A percentile compares a stretch with the other conserved stretches of the same genome.
phyloP scores from a whole-genome alignment of 2,888 invertebrate species.

The Hypolimnas misippus region DNA sequence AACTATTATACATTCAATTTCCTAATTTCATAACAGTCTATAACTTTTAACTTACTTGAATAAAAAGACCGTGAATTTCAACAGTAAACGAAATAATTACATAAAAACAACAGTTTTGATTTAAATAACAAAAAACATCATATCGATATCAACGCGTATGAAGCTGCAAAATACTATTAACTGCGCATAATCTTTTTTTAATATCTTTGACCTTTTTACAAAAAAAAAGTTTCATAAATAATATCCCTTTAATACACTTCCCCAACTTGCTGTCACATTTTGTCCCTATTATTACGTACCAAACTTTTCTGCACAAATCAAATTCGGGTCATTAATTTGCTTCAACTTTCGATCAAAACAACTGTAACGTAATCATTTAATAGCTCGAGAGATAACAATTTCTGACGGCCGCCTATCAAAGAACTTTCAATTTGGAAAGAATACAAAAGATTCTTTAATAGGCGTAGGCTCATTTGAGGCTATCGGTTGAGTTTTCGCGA shows the following conservation, averaged over 20 bases:
- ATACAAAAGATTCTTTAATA: slow-evolving; percentile 12
- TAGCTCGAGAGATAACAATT: slow-evolving; percentile 26
- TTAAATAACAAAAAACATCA: slow-evolving; percentile 1
- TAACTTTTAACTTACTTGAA: too few species aligned
- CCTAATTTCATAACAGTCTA: too few species aligned
- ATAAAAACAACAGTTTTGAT: too few species aligned
- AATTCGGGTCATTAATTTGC: slow-evolving; percentile 27
- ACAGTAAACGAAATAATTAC: too few species aligned
- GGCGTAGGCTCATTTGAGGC: slow-evolving; percentile 14
- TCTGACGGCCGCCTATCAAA: slow-evolving; percentile 27
- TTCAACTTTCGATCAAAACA: slow-evolving; percentile 31
- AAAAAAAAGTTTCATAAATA: not conserved
- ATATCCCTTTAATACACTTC: not conserved
- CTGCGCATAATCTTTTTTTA: not conserved
- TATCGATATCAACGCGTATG: slow-evolving; percentile 19
- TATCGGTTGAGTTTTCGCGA: slow-evolving; percentile 27
- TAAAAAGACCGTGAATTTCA: too few species aligned
- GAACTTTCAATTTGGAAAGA: slow-evolving; percentile 20
- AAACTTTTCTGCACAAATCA: slow-evolving; percentile 16
- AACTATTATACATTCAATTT: too few species aligned
- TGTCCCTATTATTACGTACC: slow-evolving; percentile 2
- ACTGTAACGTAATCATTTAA: slow-evolving; percentile 38
- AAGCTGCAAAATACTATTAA: too few species aligned
- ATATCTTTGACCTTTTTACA: not conserved
- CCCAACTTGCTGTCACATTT: not conserved